Base-by-base conservation (phyloP, 2,888 invertebrate species). In the Zootermopsis nevadensis region DNA sequence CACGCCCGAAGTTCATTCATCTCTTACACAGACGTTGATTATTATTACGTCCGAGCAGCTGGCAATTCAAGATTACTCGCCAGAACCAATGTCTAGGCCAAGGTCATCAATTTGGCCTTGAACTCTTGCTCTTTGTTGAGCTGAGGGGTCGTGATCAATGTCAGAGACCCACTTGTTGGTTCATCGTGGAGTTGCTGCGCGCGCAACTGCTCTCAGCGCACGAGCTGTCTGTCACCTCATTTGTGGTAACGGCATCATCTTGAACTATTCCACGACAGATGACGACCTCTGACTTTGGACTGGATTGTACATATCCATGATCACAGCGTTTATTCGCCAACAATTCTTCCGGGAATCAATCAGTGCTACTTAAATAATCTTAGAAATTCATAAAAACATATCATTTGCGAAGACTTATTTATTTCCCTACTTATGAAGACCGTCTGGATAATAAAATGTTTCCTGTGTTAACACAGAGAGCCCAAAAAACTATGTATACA, bases 71-170 rank as follows among this genome's bases (percentile, higher is more conserved):
- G 74, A 74, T 72, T 33, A 74, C 74, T 74, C n/a, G 38, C 31
- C 38, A 38, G 74, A 38, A 74, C 33, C 35, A 38, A 10, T 31
- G 35, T 74, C 74, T 74, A 35, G 74, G 74, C 33, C 74, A 74
- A 74, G 74, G 74, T 74, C 74, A 74, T 27, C 22, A n/a, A 8
- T 7, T 74, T 38, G 74, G 38, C 74, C 38, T 38, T 74, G 74
- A 74, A 74, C 74, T 74, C 38, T n/a, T 74, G 42, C 38, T 74
- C 74, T 74, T 38, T 74, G 42, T 74, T 74, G 33, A 74, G n/a
- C 60, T 60, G 60, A 6, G 60, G 27, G 60, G 35, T 74, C 74
- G 74, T 74, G 38, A 74, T 74, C 74, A 24, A 74, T 74, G 74
- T 24, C 33, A 38, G 74, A 38, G 74, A 74, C 35, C 35, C 42